Base-by-base conservation (phyloP, 2,113 vertebrate species). In the Bubalus kerabau region DNA sequence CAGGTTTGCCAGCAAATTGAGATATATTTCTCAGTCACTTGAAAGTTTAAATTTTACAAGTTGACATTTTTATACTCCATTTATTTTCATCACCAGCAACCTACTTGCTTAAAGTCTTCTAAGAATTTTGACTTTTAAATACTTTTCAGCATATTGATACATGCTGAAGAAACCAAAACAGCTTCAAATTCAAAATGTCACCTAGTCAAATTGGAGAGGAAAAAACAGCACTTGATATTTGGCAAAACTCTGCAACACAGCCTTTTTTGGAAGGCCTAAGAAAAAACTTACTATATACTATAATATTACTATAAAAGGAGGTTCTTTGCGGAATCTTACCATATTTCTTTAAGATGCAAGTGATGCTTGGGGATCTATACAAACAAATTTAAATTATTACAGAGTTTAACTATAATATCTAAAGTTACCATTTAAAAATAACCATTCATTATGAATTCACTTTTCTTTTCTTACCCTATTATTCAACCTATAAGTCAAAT, bases 161-260 rank as follows among this genome's bases (percentile, higher is more conserved):
- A 95, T 1, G 36, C 13, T 92, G 17, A 32, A 71, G 19, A 96
- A 90, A 90, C 54, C 30, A 87, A 97, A 93, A 50, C 48, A 87
- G 36, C 90, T 97, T 96, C 90, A 93, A 93, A 96, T 84, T 92
- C 26, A 17, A 94, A 96, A 97, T 59, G 89, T 54, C 81, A 97
- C 78, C 46, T 89, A 89, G 36, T 82, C 62, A 96, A 96, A 92
- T 3, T 87, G 57, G 81, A 85, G 8, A 87, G 28, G 54, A 87
- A 90, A 94, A 95, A 82, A 88, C 2, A 87, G 54, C 16, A 94
- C 48, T n/a, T 23, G 82, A 50, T 83, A 96, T 92, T 90, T 87
- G 48, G 95, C 96, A 97, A 85, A 94, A 64, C 32, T 94, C 12
- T 94, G 50, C 52, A 86, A 89, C 54, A 87, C 4, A 82, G 71